Base-by-base conservation (phyloP, 2,888 invertebrate species). In the Chrysodeixis includens region DNA sequence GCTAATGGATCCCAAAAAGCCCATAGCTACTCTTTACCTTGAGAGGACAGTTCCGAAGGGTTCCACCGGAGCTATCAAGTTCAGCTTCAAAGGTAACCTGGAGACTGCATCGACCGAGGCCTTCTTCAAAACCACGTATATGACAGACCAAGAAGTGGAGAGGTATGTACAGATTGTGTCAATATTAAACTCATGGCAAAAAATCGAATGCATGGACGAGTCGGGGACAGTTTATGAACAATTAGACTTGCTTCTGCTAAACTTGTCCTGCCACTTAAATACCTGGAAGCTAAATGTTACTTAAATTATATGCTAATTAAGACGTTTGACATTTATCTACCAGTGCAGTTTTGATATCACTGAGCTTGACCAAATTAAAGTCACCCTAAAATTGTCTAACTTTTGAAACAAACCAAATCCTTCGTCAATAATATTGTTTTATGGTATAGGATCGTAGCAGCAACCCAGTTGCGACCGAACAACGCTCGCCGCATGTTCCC, bases 401-500 rank as follows among this genome's bases (percentile, higher is more conserved):
- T n/a, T n/a, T n/a, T n/a, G n/a, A n/a, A n/a, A n/a, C n/a, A n/a
- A n/a, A n/a, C n/a, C n/a, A n/a, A n/a, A n/a, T n/a, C n/a, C n/a
- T n/a, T n/a, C 26, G 6, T 26, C 26, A 26, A 26, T 26, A 26
- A 26, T 26, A 26, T 26, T 6, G 2, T 26, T 40, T 26, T 30
- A 18, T 32, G 16, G 9, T 32, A 22, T 76, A 96, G 96, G 78
- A 95, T 95, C 81, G 97, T 97, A 81, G 95, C 96, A 18, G 97
- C 96, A 0, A 97, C 97, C 0, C 96, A 97, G 81, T 92, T 97
- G 70, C 94, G 97, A 46, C 97, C 97, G 0, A 97, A 97, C 86
- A 96, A 97, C 83, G 97, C 98, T 0, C 95, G 97, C n/a, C 95
- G 96, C 20, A 94, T 97, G 77, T 98, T 98, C 86, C 98, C 98